These are phyloP conservation scores for Mayetiola destructor DNA, from an alignment of 2,888 invertebrate genomes.

Conservation along the genomic window DNA sequence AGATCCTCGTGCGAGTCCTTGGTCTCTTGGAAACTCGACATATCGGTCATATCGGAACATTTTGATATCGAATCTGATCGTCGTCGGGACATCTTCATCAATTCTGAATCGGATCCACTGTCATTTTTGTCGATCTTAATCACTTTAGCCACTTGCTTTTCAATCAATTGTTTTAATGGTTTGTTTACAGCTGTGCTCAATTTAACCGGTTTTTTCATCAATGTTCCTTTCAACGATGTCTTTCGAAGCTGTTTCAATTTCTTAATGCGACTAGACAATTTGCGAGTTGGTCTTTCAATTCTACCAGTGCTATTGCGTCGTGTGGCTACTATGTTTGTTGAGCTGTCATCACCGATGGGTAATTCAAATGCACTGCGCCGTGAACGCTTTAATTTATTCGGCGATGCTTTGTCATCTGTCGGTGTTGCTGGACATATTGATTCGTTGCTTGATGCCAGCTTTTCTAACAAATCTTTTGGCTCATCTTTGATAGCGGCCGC, in stretches of 20 bases:
- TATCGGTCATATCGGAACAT: conserved; percentile 44
- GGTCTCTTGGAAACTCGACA: conserved; percentile 35
- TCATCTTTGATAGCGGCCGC: background rate
- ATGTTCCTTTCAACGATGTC: background rate
- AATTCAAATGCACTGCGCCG: conserved; percentile 5
- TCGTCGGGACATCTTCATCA: conserved; percentile 1
- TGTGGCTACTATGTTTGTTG: background rate
- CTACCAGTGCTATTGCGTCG: conserved; percentile 14
- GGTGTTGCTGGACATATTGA: background rate
- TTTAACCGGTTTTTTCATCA: background rate
- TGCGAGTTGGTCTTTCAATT: conserved; percentile 6
- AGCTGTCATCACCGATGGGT: background rate
- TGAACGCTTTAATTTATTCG: background rate
- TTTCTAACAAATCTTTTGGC: background rate
- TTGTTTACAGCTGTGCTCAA: background rate
- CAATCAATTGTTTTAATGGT: conserved; percentile 5
- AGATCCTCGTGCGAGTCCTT: conserved; percentile 18
- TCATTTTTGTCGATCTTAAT: conserved; percentile 1
- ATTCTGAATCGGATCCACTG: conserved; percentile 15
- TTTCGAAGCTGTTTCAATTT: conserved; percentile 3
- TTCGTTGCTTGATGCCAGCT: background rate
- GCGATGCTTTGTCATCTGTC: conserved; percentile 1
- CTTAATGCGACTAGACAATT: conserved; percentile 3
- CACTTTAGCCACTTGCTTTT: conserved; percentile 1
- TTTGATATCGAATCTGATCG: conserved; percentile 35